Evolutionary conservation across 1,140 invertebrate genomes (phyloP), one percentile per base, ranked within the genome.

Genomic region (Psilanteris sp.): DNA sequence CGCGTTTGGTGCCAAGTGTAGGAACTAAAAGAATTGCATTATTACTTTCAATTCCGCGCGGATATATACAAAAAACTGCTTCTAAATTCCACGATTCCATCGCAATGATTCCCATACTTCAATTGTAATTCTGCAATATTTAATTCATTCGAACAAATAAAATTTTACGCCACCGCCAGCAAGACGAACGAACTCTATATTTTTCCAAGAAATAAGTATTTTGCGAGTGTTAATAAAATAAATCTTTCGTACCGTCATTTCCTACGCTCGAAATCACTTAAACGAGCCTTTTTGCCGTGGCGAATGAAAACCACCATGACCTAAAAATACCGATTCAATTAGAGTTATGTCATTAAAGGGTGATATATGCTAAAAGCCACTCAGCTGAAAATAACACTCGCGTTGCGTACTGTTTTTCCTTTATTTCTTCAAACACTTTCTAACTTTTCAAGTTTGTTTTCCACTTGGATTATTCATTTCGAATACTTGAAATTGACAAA

Each of bases 361-460:
- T 70, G 54, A 70, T 59, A 52, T 70, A 70, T 52, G 66, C 44
- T 70, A 43, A 70, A 70, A 70, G 66, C 66, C 15, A 52, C 52
- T 55, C 27, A 10, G 10, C 16, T 20, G 16, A 57, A 57, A 68
- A 50, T 37, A 55, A 55, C 32, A 9, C 18, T 27, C 41, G 31
- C 15, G n/a, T n/a, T n/a, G 4, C 46, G n/a, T 14, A 32, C 10
- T 32, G 50, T 59, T 46, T 34, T 39, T 57, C 26, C 41, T 31
- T 44, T 67, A 50, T n/a, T 70, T 59, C 32, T 6, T 20, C 20
- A 18, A 43, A 34, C 36, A 36, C 43, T 16, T 57, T 52, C 13
- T 34, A 36, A 37, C 37, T 41, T 62, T 52, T 43, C 43, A 31
- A 41, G 34, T 36, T 54, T 57, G 16, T 46, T 48, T 37, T 29